A percentile compares a stretch with the other conserved stretches of the same genome.
phyloP scores from a whole-genome alignment of 2,797 vertebrate genomes.

The Merluccius polli region DNA sequence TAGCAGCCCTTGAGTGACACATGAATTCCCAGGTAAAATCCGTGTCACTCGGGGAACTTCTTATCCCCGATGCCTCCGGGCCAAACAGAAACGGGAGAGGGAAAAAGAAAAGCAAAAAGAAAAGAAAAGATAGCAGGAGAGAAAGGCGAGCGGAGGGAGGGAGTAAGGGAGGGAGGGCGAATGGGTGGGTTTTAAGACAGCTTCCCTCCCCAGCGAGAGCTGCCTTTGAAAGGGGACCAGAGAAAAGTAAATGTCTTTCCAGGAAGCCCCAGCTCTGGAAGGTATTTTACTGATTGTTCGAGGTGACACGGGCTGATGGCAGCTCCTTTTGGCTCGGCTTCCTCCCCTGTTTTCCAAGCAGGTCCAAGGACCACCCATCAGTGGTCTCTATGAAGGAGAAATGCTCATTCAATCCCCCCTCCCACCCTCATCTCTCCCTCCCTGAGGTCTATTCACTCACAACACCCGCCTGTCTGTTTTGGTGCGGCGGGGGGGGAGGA shows the following conservation, averaged over 20 bases:
- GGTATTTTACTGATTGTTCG: conserved; percentile 62
- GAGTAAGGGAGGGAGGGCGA: conserved; percentile 42
- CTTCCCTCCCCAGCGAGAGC: conserved; percentile 50
- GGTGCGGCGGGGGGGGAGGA: conserved; percentile 20
- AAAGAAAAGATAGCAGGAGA: conserved; percentile 6
- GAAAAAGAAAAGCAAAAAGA: conserved; percentile 7
- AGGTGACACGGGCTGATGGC: conserved; percentile 71
- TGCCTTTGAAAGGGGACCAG: conserved; percentile 50
- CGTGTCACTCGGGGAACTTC: conserved; percentile 47
- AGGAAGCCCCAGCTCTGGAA: conserved; percentile 61
- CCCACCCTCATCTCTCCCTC: neutral
- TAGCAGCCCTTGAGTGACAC: conserved; percentile 31
- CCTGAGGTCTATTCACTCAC: conserved; percentile 57
- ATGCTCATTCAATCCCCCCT: conserved; percentile 62
- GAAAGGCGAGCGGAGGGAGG: conserved; percentile 14
- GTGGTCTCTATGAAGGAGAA: conserved; percentile 55
- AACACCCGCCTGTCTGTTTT: conserved; percentile 57
- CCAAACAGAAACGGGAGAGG: conserved; percentile 48
- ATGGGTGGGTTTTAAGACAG: conserved; percentile 48
- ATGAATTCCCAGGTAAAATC: conserved; percentile 44
- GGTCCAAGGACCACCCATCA: conserved; percentile 72
- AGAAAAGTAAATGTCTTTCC: conserved; percentile 58
- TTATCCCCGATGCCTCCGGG: conserved; percentile 51
- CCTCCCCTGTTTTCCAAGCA: conserved; percentile 55
- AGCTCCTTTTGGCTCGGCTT: conserved; percentile 53